Conservation (phyloP, 2,113 vertebrate species). For the Anas platyrhynchos region DNA sequence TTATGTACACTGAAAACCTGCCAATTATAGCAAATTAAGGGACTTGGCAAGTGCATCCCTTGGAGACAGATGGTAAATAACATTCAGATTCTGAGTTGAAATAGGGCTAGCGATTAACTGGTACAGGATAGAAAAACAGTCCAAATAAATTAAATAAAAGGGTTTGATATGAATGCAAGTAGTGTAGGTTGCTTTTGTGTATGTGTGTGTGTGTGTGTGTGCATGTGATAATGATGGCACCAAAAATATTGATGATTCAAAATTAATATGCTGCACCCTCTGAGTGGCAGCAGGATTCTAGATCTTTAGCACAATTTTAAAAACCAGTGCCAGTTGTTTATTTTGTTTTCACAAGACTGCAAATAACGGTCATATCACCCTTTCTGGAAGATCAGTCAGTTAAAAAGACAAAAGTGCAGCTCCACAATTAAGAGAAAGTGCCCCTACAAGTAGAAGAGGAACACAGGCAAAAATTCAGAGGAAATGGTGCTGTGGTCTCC, state of each 20-base stretch:
- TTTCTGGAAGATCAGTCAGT: background rate
- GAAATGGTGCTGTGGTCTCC: background rate
- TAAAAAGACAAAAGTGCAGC: background rate
- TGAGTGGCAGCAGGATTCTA: slow-evolving; percentile 52
- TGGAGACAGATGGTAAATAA: slow-evolving; percentile 87
- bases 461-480: background rate
- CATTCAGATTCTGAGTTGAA: slow-evolving; percentile 83
- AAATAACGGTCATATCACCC: slow-evolving; percentile 18
- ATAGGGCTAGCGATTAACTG: slow-evolving; percentile 79
- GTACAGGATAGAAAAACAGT: slow-evolving; percentile 74
- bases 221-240: slow-evolving; percentile 50
- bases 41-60: slow-evolving; percentile 81
- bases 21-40: slow-evolving; percentile 86
- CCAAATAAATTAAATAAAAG: slow-evolving; percentile 79
- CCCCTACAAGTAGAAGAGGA: background rate
- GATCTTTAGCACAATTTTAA: slow-evolving; percentile 33
- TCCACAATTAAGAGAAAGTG: background rate
- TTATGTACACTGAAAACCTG: slow-evolving; percentile 86
- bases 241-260: slow-evolving; percentile 71
- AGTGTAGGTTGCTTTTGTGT: slow-evolving; percentile 25
- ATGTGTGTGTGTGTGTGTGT: background rate
- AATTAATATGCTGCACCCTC: slow-evolving; percentile 38
- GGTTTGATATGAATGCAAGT: slow-evolving; percentile 64
- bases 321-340: slow-evolving; percentile 53
- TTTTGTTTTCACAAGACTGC: slow-evolving; percentile 9